These are phyloP conservation scores for Agraylea sexmaculata DNA, from an alignment of 1,140 invertebrate species.

Conservation along the genomic window DNA sequence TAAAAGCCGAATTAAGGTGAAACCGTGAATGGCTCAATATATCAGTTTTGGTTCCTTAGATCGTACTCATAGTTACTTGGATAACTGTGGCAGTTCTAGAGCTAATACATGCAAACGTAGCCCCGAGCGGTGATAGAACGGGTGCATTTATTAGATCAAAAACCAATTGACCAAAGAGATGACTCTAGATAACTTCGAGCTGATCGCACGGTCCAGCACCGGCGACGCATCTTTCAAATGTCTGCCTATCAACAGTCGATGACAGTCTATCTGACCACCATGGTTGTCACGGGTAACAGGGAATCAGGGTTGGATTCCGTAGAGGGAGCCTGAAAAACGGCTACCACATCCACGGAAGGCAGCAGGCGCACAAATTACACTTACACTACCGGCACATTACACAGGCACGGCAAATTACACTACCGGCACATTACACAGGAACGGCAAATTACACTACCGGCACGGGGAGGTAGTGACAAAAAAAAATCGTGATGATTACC, in stretches of 20 bases:
- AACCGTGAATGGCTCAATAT: slow-evolving; percentile 72
- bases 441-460: too few species aligned
- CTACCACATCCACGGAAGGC: slow-evolving; percentile 88
- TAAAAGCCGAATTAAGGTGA: slow-evolving; percentile 56
- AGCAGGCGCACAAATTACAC: slow-evolving; percentile 83
- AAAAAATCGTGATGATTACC: slow-evolving; percentile 68
- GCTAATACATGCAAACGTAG: slow-evolving; percentile 69
- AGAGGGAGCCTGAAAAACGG: slow-evolving; percentile 82
- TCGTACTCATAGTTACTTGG: slow-evolving; percentile 63
- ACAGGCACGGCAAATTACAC: too few species aligned
- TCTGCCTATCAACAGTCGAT: slow-evolving; percentile 82
- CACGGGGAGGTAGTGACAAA: slow-evolving; percentile 72
- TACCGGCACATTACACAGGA: too few species aligned
- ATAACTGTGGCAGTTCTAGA: slow-evolving; percentile 84
- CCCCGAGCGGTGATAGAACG: slow-evolving; percentile 53
- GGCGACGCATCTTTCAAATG: slow-evolving; percentile 74
- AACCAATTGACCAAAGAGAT: slow-evolving; percentile 46
- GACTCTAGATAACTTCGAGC: slow-evolving; percentile 71
- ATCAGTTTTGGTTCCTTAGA: slow-evolving; percentile 65
- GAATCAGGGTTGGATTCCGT: slow-evolving; percentile 56
- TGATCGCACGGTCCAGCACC: slow-evolving; percentile 61
- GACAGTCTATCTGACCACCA: slow-evolving; percentile 66
- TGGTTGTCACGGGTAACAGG: slow-evolving; percentile 70
- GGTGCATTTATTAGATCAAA: slow-evolving; percentile 53
- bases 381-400: too few species aligned